These are phyloP conservation scores for Vireo altiloquus DNA, from an alignment of 2,113 vertebrate species.

Conservation along the genomic window DNA sequence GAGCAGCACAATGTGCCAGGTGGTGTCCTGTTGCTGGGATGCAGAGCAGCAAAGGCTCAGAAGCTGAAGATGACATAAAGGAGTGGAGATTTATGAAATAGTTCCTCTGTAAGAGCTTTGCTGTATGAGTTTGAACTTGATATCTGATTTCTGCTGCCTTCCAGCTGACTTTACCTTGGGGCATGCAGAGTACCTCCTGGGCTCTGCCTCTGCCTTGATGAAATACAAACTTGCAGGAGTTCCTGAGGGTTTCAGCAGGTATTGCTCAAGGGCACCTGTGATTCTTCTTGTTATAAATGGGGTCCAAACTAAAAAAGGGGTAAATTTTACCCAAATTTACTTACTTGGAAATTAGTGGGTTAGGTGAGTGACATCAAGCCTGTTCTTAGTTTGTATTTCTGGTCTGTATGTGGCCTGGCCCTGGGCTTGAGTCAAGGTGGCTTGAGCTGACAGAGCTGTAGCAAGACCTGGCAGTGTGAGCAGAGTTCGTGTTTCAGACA, in stretches of 20 bases:
- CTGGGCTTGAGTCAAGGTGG: neutral
- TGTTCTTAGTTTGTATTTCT: neutral
- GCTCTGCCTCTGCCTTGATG: neutral
- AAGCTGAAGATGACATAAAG: neutral
- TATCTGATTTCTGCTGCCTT: neutral
- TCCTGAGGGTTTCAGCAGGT: neutral
- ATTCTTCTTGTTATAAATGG: neutral
- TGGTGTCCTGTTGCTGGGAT: neutral
- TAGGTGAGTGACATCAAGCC: neutral
- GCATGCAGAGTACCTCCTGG: neutral
- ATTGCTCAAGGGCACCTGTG: neutral
- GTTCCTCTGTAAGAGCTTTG: neutral
- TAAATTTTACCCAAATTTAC: neutral
- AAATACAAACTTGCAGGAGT: neutral
- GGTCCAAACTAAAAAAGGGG: neutral
- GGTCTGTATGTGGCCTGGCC: neutral
- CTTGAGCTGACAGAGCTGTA: neutral
- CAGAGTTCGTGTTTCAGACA: neutral
- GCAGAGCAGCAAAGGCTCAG: neutral
- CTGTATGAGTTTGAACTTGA: neutral
- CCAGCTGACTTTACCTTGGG: neutral
- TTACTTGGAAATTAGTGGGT: neutral
- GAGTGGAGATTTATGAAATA: neutral
- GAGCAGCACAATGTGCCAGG: neutral
- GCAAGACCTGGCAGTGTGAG: neutral